phyloP scores from a whole-genome alignment of 1,140 invertebrate genomes.

The Artemia franciscana region DNA sequence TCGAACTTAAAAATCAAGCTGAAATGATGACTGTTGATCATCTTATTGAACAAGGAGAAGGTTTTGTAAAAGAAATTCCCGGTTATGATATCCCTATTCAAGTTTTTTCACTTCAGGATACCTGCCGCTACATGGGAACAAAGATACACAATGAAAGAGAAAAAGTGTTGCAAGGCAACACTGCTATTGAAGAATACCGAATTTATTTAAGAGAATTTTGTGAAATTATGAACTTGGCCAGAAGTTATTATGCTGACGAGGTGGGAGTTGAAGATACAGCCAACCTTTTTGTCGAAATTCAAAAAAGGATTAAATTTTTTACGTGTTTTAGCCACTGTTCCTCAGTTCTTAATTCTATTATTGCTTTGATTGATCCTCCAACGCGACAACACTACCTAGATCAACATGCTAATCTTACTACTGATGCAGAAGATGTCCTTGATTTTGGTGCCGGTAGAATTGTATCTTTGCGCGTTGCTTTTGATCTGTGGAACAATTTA shows the following conservation, averaged over 20 bases:
- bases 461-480: conserved; percentile 53
- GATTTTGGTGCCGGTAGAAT: conserved; percentile 50
- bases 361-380: conserved; percentile 51
- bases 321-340: conserved; percentile 60
- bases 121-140: conserved; percentile 38
- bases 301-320: conserved; percentile 67
- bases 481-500: conserved; percentile 42
- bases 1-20: conserved; percentile 31
- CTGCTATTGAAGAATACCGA: conserved; percentile 56
- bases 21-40: conserved; percentile 26
- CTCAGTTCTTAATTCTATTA: conserved; percentile 50
- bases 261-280: conserved; percentile 43
- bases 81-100: conserved; percentile 35
- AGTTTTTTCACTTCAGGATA: conserved; percentile 34
- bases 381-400: conserved; percentile 42
- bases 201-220: conserved; percentile 59
- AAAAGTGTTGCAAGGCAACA: conserved; percentile 38
- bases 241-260: conserved; percentile 43
- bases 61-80: conserved; percentile 34
- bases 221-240: conserved; percentile 55
- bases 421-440: conserved; percentile 40
- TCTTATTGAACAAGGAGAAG: conserved; percentile 26
- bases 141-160: conserved; percentile 41
- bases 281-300: conserved; percentile 59
- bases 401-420: conserved; percentile 47